phyloP scores from a whole-genome alignment of 2,797 vertebrate genomes.

The Poecilia wingei region DNA sequence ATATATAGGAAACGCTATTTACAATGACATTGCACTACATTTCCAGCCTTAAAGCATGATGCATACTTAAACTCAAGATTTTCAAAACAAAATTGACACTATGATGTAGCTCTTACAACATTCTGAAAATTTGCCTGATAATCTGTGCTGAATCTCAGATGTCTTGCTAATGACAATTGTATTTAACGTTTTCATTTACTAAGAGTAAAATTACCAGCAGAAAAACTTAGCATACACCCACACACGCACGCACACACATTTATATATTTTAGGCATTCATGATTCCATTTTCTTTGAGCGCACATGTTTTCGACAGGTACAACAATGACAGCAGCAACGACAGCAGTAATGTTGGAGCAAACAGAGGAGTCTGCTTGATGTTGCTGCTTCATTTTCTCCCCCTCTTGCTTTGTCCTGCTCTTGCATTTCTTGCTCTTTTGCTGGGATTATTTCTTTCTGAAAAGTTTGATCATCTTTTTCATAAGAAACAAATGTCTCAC shows the following conservation, averaged over 20 bases:
- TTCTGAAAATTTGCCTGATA: not conserved
- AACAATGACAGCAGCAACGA: slow-evolving; percentile 52
- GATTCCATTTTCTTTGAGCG: slow-evolving; percentile 5
- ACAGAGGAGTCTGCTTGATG: slow-evolving; percentile 35
- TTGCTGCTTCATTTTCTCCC: slow-evolving; percentile 5
- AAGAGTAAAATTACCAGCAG: not conserved
- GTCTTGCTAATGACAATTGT: not conserved
- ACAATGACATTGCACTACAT: not conserved
- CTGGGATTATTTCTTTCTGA: not conserved
- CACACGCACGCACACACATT: not conserved
- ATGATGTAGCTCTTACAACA: not conserved
- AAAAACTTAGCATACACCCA: not conserved
- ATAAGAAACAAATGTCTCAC: slow-evolving; percentile 7
- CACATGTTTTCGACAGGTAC: slow-evolving; percentile 35
- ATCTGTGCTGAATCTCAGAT: not conserved
- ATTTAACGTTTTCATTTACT: not conserved
- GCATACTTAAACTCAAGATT: not conserved
- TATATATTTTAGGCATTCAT: not conserved
- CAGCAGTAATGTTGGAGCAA: slow-evolving; percentile 55
- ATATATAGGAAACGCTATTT: not conserved
- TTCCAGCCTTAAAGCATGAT: not conserved
- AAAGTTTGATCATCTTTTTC: slow-evolving; percentile 54
- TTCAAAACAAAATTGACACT: not conserved
- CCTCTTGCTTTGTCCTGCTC: not conserved
- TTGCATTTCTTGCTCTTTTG: not conserved